Evolutionary conservation across 1,140 invertebrate genomes (phyloP).

Genomic region (Plutomurus gul): DNA sequence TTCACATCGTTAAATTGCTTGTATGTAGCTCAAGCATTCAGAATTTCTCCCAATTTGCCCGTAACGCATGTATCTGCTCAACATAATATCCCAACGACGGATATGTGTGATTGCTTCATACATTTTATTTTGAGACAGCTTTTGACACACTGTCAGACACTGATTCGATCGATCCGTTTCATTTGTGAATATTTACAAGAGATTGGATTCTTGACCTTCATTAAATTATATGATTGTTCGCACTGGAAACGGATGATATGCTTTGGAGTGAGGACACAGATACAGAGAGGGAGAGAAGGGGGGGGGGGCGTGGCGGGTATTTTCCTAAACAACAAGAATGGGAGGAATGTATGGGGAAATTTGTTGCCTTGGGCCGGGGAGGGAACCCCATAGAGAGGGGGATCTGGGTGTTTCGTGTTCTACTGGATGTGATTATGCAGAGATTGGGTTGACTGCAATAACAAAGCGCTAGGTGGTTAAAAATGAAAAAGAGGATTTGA

Average conservation of each 20-base stretch:
- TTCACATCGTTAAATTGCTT: no score
- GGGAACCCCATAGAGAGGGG: slow-evolving; percentile 23
- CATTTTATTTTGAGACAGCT: no score
- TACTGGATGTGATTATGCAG: no score
- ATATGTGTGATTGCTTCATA: no score
- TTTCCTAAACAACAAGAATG: neutral
- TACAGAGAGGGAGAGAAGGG: neutral
- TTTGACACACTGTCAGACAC: no score
- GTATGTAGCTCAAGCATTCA: no score
- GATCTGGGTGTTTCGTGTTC: slow-evolving; percentile 33
- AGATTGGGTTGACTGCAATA: neutral
- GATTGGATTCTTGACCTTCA: neutral
- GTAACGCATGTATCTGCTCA: no score
- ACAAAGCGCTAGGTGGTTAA: slow-evolving; percentile 40
- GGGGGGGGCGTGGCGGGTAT: neutral
- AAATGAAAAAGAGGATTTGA: neutral
- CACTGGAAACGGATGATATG: no score
- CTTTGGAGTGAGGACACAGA: neutral
- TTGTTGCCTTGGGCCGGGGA: neutral
- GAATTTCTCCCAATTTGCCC: no score
- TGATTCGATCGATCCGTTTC: no score
- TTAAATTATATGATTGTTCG: neutral
- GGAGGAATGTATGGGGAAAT: slow-evolving; percentile 15
- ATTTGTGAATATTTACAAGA: no score
- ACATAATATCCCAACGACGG: no score